Percentiles rank a stretch among this genome's conserved stretches.
phyloP scores from a whole-genome alignment of 1,140 invertebrate genomes.

The Philopotamus ludificatus region DNA sequence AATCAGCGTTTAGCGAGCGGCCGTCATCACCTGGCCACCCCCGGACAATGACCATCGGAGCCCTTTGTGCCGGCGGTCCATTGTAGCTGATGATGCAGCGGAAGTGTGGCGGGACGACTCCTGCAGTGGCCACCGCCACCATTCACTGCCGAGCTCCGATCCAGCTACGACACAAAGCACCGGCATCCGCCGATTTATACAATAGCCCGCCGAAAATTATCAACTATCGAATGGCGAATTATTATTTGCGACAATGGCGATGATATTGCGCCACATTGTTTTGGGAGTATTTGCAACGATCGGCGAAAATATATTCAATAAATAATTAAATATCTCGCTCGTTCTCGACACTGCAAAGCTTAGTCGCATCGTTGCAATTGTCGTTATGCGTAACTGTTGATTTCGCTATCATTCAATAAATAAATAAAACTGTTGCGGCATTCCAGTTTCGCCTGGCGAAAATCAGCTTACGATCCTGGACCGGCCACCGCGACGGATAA shows the following conservation, averaged over 20 bases:
- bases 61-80: background rate
- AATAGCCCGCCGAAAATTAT: too few relatives aligned
- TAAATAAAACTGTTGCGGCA: background rate
- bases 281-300: too few relatives aligned
- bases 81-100: background rate
- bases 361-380: too few relatives aligned
- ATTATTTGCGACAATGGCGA: too few relatives aligned
- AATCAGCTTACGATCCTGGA: background rate
- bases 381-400: background rate
- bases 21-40: background rate
- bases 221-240: too few relatives aligned
- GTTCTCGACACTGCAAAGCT: too few relatives aligned
- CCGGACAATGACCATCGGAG: background rate
- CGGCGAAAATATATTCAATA: too few relatives aligned
- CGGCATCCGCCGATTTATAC: too few relatives aligned
- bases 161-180: too few relatives aligned
- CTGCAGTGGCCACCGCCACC: background rate
- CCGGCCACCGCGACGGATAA: background rate
- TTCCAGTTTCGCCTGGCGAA: background rate
- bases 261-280: too few relatives aligned
- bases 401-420: background rate
- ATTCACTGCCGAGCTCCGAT: background rate
- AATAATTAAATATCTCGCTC: too few relatives aligned
- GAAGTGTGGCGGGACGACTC: background rate
- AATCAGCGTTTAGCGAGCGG: too few relatives aligned